A percentile compares a stretch with the other conserved stretches of the same genome.
These are phyloP conservation scores for Amaurobius ferox DNA, from an alignment of 2,888 invertebrate genomes.

Conservation along the genomic window DNA sequence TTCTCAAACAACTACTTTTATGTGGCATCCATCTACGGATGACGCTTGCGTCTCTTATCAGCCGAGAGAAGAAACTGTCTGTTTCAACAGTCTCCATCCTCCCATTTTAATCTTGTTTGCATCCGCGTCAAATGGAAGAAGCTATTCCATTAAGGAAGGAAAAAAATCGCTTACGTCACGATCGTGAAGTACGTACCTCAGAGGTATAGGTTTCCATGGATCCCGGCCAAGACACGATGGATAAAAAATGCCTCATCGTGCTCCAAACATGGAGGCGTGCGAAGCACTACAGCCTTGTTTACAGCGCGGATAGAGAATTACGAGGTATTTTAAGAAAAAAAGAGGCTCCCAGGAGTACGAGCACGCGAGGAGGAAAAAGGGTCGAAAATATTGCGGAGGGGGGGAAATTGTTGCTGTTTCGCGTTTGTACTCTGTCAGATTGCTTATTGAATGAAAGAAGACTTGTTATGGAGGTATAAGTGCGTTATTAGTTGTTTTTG, in stretches of 20 bases:
- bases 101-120: too few relatives aligned
- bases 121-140: too few relatives aligned
- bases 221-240: constrained; percentile 34
- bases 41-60: too few relatives aligned
- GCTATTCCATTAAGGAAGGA: not conserved
- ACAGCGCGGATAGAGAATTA: constrained; percentile 28
- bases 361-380: constrained; percentile 4
- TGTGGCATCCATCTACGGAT: too few relatives aligned
- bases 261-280: constrained; percentile 60
- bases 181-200: constrained; percentile 43
- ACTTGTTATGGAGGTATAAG: not conserved
- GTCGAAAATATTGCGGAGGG: not conserved
- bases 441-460: not conserved
- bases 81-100: too few relatives aligned
- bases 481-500: too few relatives aligned
- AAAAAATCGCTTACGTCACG: constrained; percentile 25
- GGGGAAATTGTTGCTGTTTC: not conserved
- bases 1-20: too few relatives aligned
- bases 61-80: too few relatives aligned
- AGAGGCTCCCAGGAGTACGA: not conserved
- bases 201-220: constrained; percentile 35
- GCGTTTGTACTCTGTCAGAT: not conserved
- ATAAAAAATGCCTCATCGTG: constrained; percentile 23
- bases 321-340: constrained; percentile 54
- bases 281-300: constrained; percentile 47